Base-by-base conservation (phyloP, 2,797 vertebrate genomes). In the Pitangus sulphuratus region DNA sequence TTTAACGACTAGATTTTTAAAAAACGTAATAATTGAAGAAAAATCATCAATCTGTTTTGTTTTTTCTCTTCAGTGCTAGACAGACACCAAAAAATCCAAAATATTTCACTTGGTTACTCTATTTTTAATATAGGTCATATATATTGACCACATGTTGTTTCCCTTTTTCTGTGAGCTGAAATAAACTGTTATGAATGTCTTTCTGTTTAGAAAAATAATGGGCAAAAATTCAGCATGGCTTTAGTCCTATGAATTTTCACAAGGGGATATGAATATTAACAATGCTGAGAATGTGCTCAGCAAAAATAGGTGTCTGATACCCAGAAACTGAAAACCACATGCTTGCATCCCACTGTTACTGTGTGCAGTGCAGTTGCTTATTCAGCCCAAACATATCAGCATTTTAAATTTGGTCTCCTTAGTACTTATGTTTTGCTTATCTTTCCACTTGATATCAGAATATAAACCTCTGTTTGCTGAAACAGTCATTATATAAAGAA, bases 371-470 rank as follows among this genome's bases (percentile, higher is more conserved):
- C 17, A 54, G 35, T 8, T 96, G 75, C 81, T 95, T 92, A 78
- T 87, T 92, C 94, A 95, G 84, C 88, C 66, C 81, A 45, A 19
- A 19, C 0, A 1, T 19, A 58, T 12, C 80, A 88, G 47, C 83
- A 80, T 90, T 95, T 96, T 44, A 84, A 91, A 50, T 94, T 83
- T 90, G 12, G 64, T 22, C 57, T 84, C 37, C 60, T 61, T 45
- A 62, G 15, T 65, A 3, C 15, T 91, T 71, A 4, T 10, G 15
- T 77, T 83, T 79, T 86, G 25, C 51, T 93, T 82, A 90, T 40
- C 40, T 89, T 94, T 93, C 78, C 61, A 9, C 37, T 79, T 78
- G 50, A 64, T 57, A 20, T 26, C 40, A 21, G 91, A 75, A 16
- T 31, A 37, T 39, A 40, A 92, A 78, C 39, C 60, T 53, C 21